A percentile compares a stretch with the other conserved stretches of the same genome.
Evolutionary conservation across 2,797 vertebrate species (phyloP).

Genomic region (Synaphobranchus kaupii): DNA sequence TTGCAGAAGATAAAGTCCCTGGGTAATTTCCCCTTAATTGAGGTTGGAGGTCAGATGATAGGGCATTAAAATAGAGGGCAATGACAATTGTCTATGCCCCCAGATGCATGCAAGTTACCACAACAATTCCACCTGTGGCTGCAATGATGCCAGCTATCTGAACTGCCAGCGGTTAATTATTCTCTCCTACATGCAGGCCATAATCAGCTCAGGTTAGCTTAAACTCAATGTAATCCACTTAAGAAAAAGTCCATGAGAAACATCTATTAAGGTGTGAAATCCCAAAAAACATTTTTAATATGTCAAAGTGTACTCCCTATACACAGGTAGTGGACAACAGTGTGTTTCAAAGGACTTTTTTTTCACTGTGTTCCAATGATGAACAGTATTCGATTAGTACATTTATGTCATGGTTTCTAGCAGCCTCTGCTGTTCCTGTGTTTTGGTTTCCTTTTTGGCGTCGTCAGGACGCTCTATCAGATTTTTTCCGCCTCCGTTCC

Average conservation of each 20-base stretch:
- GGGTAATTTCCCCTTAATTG: slow-evolving; percentile 18
- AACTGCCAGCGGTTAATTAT: not conserved
- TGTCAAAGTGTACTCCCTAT: too few species aligned
- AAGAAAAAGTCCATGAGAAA: not conserved
- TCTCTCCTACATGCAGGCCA: not conserved
- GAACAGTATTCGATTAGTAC: too few species aligned
- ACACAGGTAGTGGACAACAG: too few species aligned
- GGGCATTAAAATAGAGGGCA: slow-evolving; percentile 12
- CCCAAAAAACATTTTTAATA: not conserved
- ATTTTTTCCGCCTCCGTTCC: too few species aligned
- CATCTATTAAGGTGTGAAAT: not conserved
- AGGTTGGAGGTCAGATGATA: not conserved
- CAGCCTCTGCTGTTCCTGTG: too few species aligned
- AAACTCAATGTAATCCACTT: not conserved
- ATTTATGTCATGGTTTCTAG: too few species aligned
- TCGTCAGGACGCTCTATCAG: too few species aligned
- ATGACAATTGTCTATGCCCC: not conserved
- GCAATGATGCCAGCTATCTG: not conserved
- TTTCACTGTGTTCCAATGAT: too few species aligned
- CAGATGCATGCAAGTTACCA: not conserved
- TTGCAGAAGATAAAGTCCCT: slow-evolving; percentile 20
- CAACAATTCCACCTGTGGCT: not conserved
- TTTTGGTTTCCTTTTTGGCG: too few species aligned
- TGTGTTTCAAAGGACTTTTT: too few species aligned
- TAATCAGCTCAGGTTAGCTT: not conserved